These are phyloP conservation scores for Bombyx huttoni DNA, from an alignment of 2,888 invertebrate species.

Conservation along the genomic window DNA sequence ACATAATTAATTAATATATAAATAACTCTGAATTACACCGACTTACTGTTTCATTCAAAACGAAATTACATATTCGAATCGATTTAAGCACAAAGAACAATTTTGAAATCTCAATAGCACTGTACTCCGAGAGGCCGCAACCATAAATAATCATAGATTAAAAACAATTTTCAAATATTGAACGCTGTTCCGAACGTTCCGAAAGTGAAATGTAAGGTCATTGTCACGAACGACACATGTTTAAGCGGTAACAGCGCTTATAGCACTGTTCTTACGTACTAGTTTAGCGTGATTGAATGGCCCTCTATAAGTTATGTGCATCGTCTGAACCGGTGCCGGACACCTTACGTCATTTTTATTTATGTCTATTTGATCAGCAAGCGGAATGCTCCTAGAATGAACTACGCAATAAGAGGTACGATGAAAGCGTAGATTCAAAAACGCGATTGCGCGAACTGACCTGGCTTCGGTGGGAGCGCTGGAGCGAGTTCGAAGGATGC, in stretches of 20 bases:
- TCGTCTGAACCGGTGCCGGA: neutral
- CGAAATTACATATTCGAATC: neutral
- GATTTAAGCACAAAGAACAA: neutral
- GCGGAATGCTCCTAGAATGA: neutral
- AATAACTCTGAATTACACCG: too few species aligned
- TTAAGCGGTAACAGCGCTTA: neutral
- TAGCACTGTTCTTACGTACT: neutral
- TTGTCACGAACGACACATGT: neutral
- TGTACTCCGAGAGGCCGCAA: neutral
- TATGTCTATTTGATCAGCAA: neutral
- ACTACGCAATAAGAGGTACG: neutral
- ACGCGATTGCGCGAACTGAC: conserved; percentile 39
- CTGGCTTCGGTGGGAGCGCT: conserved; percentile 83
- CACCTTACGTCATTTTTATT: neutral
- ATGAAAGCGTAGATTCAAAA: neutral
- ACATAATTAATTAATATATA: too few species aligned
- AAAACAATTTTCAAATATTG: neutral
- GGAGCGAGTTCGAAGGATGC: conserved; percentile 70
- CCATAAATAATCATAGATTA: neutral
- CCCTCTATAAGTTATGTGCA: neutral
- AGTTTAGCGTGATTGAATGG: neutral
- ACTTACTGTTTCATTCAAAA: too few species aligned
- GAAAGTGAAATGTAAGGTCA: conserved; percentile 4
- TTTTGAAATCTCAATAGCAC: neutral
- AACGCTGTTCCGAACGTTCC: neutral